phyloP scores from a whole-genome alignment of 2,888 invertebrate species.

The Aphrophora alni region DNA sequence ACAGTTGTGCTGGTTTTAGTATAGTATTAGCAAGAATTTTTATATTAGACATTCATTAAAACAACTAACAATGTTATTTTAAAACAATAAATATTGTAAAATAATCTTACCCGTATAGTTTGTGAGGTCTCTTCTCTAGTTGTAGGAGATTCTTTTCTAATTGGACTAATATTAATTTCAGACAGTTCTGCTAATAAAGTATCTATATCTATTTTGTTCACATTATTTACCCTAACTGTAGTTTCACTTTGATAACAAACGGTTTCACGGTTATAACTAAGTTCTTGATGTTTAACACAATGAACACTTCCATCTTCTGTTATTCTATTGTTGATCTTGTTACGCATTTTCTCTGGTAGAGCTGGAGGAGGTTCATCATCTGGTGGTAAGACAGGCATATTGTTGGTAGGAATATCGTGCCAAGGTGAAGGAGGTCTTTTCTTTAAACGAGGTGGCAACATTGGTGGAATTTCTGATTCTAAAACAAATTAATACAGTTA shows the following conservation, averaged over 20 bases:
- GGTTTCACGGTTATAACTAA: neutral
- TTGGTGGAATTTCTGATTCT: slow-evolving; percentile 50
- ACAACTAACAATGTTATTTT: too few species aligned
- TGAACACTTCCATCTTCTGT: neutral
- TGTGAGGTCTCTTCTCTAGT: neutral
- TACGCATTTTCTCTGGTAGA: slow-evolving; percentile 41
- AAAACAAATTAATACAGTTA: neutral
- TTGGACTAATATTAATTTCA: slow-evolving; percentile 33
- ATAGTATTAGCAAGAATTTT: too few species aligned
- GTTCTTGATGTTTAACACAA: neutral
- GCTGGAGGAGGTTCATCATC: slow-evolving; percentile 39
- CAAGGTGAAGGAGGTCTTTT: slow-evolving; percentile 51
- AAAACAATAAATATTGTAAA: too few species aligned
- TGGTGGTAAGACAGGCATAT: slow-evolving; percentile 46
- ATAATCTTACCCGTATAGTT: neutral
- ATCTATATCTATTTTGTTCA: slow-evolving; percentile 26
- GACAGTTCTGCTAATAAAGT: slow-evolving; percentile 36
- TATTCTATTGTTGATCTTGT: neutral
- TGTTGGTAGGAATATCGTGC: slow-evolving; percentile 54
- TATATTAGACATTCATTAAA: too few species aligned
- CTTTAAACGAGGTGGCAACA: slow-evolving; percentile 34
- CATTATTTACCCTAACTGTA: neutral
- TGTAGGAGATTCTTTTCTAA: neutral
- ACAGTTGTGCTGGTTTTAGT: too few species aligned
- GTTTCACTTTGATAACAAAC: neutral